Evolutionary conservation across 2,888 invertebrate species (phyloP).

Genomic region (Eretmocerus hayati): DNA sequence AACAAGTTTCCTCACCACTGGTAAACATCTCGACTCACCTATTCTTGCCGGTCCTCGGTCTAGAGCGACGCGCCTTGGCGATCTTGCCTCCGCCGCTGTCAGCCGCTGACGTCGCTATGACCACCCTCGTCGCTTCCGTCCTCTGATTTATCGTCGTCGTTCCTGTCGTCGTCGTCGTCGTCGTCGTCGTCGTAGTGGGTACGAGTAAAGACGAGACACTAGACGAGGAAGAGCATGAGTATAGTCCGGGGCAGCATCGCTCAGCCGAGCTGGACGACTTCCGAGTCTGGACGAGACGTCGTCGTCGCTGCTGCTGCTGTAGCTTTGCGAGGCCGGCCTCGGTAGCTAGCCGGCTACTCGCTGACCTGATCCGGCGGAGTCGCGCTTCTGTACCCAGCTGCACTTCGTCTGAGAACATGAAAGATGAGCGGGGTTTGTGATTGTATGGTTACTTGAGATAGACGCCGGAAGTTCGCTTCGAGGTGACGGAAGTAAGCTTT

Average conservation of each 20-base stretch:
- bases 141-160: neutral
- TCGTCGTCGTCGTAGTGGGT: too few relatives aligned
- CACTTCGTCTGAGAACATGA: constrained; percentile 18
- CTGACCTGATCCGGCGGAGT: constrained; percentile 44
- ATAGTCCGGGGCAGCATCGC: constrained; percentile 26
- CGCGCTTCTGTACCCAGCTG: constrained; percentile 44
- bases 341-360: constrained; percentile 27
- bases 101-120: neutral
- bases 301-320: constrained; percentile 5
- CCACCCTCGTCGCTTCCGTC: too few relatives aligned
- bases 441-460: too few relatives aligned
- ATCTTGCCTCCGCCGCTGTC: neutral
- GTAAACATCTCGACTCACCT: too few relatives aligned
- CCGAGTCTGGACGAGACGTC: constrained; percentile 20
- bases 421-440: too few relatives aligned
- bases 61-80: neutral
- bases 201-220: too few relatives aligned
- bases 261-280: constrained; percentile 32
- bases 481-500: too few relatives aligned
- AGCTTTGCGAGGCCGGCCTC: too few relatives aligned
- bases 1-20: too few relatives aligned
- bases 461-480: too few relatives aligned
- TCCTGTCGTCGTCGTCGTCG: neutral
- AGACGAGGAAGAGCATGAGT: neutral
- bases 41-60: constrained; percentile 14